Conservation (phyloP, 23 tunicate species). For the Halocynthia roretzi region DNA sequence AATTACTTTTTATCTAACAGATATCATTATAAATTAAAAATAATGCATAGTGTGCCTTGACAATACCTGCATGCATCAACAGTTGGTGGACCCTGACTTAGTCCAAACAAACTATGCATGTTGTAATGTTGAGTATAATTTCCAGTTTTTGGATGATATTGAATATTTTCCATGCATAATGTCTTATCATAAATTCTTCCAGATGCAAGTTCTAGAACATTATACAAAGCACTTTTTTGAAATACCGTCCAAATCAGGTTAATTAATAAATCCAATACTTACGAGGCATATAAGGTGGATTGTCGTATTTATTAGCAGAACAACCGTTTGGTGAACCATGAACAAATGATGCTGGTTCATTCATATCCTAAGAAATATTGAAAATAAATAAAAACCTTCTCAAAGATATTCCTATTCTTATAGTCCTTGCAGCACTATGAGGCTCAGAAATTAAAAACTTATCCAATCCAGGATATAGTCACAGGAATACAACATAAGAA, state of each 20-base stretch:
- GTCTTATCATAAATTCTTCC: constrained; percentile 70
- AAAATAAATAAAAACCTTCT: background rate
- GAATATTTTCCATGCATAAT: constrained; percentile 80
- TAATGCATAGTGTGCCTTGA: background rate
- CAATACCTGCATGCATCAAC: constrained; percentile 86
- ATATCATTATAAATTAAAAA: background rate
- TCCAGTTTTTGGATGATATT: constrained; percentile 49
- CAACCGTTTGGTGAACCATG: constrained; percentile 85
- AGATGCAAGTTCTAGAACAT: constrained; percentile 6
- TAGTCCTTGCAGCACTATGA: too few species aligned
- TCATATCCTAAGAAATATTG: constrained; percentile 71
- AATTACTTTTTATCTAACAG: background rate
- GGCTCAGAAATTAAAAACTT: background rate
- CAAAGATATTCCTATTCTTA: background rate
- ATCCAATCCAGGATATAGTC: background rate
- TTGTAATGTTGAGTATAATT: constrained; percentile 63
- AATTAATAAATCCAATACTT: background rate
- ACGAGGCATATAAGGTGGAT: constrained; percentile 82
- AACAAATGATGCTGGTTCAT: constrained; percentile 99
- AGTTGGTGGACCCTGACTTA: constrained; percentile 73
- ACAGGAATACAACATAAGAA: background rate
- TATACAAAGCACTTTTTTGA: background rate
- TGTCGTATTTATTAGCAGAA: constrained; percentile 52
- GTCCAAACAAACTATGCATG: constrained; percentile 96
- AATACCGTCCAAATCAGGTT: background rate